Base-by-base conservation (phyloP, 2,888 invertebrate genomes). In the Caprella mutica region DNA sequence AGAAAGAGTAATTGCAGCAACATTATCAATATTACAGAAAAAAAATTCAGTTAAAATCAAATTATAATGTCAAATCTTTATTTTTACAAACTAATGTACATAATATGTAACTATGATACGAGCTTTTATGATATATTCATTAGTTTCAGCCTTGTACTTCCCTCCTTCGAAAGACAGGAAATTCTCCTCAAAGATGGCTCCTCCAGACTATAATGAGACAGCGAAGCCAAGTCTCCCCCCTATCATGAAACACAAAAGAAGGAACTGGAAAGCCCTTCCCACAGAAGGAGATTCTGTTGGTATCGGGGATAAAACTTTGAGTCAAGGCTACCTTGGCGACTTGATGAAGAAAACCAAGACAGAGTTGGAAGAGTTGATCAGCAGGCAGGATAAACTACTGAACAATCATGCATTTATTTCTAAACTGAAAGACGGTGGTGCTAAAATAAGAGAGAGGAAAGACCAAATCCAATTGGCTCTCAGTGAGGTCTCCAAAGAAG, bases 301-400 rank as follows among this genome's bases (percentile, higher is more conserved):
- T 4, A 60, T 60, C 9, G 43, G 39, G 9, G 60, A 60, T 50
- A 44, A 53, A 5, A 60, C 56, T 38, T 38, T 60, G 33, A 60
- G 54, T 38, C 53, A 60, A 29, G 60, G 60, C 0, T 51, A 56
- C 23, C n/a, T 60, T 8, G 60, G 60, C 2, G 43, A 60, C 30
- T 50, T 56, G 17, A 40, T 21, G 5, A 56, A 56, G 29, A 56
- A 56, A 27, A 30, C 51, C 2, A 9, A 42, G 17, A 19, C 40
- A 8, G 53, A 60, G 24, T 17, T 60, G 23, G 51, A 60, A 38
- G 60, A 60, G 39, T 23, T 56, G 6, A 35, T 56, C 12, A 17
- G 29, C 5, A 26, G 60, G 6, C 56, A 56, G 12, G 43, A 60
- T 17, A 38, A 30, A 1, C 30, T 50, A 5, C 38, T 60, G 1